Base-by-base conservation (phyloP, 2,888 invertebrate species). In the Orchesella flavescens region DNA sequence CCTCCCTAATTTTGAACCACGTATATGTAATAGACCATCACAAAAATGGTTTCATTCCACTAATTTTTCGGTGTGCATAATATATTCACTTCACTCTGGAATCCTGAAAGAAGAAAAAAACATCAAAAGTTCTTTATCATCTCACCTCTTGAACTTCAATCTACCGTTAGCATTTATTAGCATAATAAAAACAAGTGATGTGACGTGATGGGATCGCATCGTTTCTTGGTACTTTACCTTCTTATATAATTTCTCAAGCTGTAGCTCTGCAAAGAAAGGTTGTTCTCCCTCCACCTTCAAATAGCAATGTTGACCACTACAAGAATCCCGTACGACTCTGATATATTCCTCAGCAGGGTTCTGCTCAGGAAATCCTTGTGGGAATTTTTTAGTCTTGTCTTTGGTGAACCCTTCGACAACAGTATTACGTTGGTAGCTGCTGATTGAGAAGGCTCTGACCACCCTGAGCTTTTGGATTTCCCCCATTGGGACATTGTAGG, bases 401-500 rank as follows among this genome's bases (percentile, higher is more conserved):
- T 34, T 61, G 9, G 63, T 57, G 61, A 86, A 82, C n/a, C 83
- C 78, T 59, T 80, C 81, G 10, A 85, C 84, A n/a, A 83, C 43
- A 1, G 83, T 84, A 71, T 85, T 78, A 24, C 69, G 12, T 53
- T 85, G 86, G 23, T 59, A 65, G 43, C 74, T 76, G 24, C 68
- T 66, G 21, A 83, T 71, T 13, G 86, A 85, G 66, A 87, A 87
- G 1, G 87, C 83, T 66, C 57, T 65, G 53, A 87, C 87, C 34
- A 87, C 86, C n/a, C 84, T 83, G 15, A 87, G 85, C 65, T 66
- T 72, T 59, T 55, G 83, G 59, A 87, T 87, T 75, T 87, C 75
- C 21, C 87, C 87, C 84, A 83, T 82, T 46, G 83, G 84, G 55
- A 87, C 86, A 73, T 87, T 88, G 75, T 86, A 84, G 15, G 87